Evolutionary conservation across 2,888 invertebrate species (phyloP), one percentile per base, ranked within the genome.

Genomic region (Pimpla rufipes): DNA sequence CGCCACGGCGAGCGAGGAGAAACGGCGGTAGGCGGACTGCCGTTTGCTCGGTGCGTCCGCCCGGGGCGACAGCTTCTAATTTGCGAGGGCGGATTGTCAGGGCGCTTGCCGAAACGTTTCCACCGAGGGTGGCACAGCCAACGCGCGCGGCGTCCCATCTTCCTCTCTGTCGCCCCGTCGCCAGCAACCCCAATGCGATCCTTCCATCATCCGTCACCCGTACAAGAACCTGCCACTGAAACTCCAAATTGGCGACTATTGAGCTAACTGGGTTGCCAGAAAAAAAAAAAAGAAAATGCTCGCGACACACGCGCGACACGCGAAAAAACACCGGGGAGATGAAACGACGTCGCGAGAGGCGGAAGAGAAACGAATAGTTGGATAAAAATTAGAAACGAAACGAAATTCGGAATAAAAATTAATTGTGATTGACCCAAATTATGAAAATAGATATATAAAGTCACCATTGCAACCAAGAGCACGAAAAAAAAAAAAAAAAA

Each of bases 41-140:
- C 16, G 42, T 52, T 75, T 67, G 59, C 62, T 62, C 35, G 64
- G 62, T 70, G 70, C 62, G 64, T 55, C 75, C 55, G 40, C 75
- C 52, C 70, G 45, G 55, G 64, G 45, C 35, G 29, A 13, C 67
- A 29, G 23, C 66, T 57, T 57, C 76, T 74, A 67, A 81, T 81
- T 78, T 78, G 62, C 13, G 42, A 62, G 73, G 37, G 52, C 62
- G 23, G 35, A 62, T 50, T 77, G 64, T 47, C 47, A 50, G 45
- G 67, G 45, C 74, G 23, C 35, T 62, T 74, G 37, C 67, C 50
- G 52, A 81, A 73, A 68, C 52, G 59, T 81, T 78, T 78, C 21
- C 29, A 59, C 21, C 40, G 29, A 29, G 29, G 29, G 29, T 29
- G 57, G 13, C 29, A 2, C 23, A 35, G 35, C 52, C 52, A 47